Percentiles rank a stretch among this genome's conserved stretches.
Evolutionary conservation across 2,113 vertebrate genomes (phyloP).

Genomic region (Prionailurus bengalensis): DNA sequence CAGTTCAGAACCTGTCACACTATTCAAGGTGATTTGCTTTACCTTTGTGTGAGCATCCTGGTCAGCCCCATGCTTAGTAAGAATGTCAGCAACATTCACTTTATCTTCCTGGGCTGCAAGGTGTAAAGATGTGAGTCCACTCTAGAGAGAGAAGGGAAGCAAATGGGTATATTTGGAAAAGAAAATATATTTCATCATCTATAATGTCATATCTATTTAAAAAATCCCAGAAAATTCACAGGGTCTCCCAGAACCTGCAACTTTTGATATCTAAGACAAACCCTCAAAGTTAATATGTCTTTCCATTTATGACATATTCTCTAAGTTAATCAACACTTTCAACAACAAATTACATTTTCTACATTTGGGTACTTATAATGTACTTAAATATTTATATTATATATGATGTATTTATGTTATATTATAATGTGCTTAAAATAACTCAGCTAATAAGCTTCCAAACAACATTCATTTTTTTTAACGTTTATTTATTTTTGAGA

Average conservation of each 20-base stretch:
- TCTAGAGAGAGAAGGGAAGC: conserved; percentile 86
- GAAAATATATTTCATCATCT: background rate
- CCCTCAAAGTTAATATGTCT: background rate
- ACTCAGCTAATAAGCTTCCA: background rate
- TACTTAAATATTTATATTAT: background rate
- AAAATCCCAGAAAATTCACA: background rate
- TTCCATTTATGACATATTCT: background rate
- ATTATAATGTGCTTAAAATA: conserved; percentile 22
- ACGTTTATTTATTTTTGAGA: no score
- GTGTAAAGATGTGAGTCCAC: conserved; percentile 96
- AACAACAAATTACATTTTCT: background rate
- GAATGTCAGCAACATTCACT: conserved; percentile 93
- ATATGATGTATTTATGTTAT: no score
- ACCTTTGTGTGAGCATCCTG: conserved; percentile 98
- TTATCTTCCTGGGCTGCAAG: conserved; percentile 98
- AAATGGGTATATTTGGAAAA: background rate
- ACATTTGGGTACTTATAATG: background rate
- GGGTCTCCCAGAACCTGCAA: background rate
- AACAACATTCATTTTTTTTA: background rate
- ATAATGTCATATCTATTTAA: background rate
- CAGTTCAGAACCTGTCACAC: accelerated
- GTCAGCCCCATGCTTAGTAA: conserved; percentile 91
- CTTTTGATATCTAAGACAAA: background rate
- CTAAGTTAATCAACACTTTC: background rate
- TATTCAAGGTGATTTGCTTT: background rate